phyloP scores from a whole-genome alignment of 2,888 invertebrate species.

The Drosophila merina region DNA sequence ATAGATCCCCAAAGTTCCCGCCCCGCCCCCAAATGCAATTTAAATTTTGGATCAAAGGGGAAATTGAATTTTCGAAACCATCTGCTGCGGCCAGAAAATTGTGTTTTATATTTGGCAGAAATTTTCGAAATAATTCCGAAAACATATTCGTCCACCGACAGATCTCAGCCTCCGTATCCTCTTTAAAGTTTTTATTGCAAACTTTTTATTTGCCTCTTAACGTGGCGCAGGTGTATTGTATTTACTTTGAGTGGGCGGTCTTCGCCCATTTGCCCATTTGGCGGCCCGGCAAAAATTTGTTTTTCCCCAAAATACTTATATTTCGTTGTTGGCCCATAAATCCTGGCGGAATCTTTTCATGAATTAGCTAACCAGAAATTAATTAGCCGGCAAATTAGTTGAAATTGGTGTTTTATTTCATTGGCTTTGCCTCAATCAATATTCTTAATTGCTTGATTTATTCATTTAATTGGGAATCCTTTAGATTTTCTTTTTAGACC shows the following conservation, averaged over 20 bases:
- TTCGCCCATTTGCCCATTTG: constrained; percentile 11
- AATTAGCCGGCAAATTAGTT: constrained; percentile 30
- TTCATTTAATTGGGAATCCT: not conserved
- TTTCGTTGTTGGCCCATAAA: constrained; percentile 19
- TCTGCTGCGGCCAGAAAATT: constrained; percentile 6
- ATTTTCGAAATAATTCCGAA: constrained; percentile 23
- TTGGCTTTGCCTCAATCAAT: not conserved
- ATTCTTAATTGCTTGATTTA: not conserved
- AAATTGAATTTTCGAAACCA: constrained; percentile 34
- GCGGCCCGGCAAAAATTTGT: constrained; percentile 3
- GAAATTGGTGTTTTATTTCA: constrained; percentile 5
- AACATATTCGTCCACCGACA: constrained; percentile 36
- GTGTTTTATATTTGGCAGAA: constrained; percentile 15
- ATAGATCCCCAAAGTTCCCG: not conserved
- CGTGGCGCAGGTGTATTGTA: constrained; percentile 34
- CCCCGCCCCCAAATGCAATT: constrained; percentile 20
- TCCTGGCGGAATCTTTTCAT: constrained; percentile 8
- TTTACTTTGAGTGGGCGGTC: constrained; percentile 33
- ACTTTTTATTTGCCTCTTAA: constrained; percentile 15
- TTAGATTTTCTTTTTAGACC: not conserved
- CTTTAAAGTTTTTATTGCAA: constrained; percentile 16
- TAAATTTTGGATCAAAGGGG: constrained; percentile 38
- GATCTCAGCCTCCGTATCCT: constrained; percentile 3
- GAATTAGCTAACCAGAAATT: constrained; percentile 26
- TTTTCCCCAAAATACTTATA: constrained; percentile 6